phyloP scores from a whole-genome alignment of 2,888 invertebrate species.

The Rutpela maculata region DNA sequence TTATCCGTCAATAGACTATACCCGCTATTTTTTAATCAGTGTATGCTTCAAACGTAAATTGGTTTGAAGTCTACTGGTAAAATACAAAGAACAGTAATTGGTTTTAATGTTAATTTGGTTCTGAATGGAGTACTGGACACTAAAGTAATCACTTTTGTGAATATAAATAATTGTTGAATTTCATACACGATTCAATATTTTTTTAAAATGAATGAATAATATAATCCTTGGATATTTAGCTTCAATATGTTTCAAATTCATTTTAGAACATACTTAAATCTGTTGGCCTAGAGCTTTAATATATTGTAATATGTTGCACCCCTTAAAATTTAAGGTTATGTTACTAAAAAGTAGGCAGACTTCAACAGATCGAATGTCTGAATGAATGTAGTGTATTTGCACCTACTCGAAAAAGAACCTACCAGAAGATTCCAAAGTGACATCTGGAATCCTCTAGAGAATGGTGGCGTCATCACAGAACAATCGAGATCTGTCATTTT shows the following conservation, averaged over 20 bases:
- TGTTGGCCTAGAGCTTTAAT: background rate
- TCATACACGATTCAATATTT: background rate
- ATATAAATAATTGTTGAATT: background rate
- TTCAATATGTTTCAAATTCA: background rate
- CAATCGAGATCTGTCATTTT: too few relatives aligned
- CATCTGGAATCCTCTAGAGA: too few relatives aligned
- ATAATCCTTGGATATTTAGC: too few relatives aligned
- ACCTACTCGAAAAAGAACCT: too few relatives aligned
- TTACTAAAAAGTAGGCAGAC: too few relatives aligned
- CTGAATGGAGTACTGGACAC: background rate
- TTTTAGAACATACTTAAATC: background rate
- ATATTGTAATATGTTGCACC: too few relatives aligned
- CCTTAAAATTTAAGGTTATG: too few relatives aligned
- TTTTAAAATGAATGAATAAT: background rate
- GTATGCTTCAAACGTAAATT: conserved; percentile 1
- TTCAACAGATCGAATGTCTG: too few relatives aligned
- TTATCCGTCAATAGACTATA: background rate
- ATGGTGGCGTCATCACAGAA: too few relatives aligned
- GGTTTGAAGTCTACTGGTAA: background rate
- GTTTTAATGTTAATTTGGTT: background rate
- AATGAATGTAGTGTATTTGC: too few relatives aligned
- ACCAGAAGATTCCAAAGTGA: too few relatives aligned
- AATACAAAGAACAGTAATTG: background rate
- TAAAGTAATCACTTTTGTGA: background rate
- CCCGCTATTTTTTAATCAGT: background rate